A percentile compares a stretch with the other conserved stretches of the same genome.
Conservation (phyloP, 2,113 vertebrate species). For the Rousettus leschenaultii region DNA sequence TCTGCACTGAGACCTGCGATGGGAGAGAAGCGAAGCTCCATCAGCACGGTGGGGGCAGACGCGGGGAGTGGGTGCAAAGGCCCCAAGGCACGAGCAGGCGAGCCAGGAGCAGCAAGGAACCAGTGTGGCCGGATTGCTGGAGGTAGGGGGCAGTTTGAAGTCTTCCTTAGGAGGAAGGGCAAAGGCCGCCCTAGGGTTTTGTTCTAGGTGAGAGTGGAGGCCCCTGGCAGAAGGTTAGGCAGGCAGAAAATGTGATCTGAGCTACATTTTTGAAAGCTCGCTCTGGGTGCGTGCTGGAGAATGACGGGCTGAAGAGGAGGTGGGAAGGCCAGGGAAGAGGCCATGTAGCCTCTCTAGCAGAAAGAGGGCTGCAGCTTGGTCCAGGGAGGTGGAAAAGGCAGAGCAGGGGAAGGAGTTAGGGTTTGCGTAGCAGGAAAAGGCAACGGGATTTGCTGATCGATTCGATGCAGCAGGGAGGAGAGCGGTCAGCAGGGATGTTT, state of each 20-base stretch:
- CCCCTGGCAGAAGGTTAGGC: not conserved
- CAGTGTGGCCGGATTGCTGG: not conserved
- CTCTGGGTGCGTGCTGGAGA: not conserved
- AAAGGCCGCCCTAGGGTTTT: not conserved
- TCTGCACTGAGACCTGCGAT: not conserved
- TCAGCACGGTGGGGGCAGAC: not conserved
- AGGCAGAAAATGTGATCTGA: not conserved
- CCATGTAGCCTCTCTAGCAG: not conserved
- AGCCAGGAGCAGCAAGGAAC: not conserved
- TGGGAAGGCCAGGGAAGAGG: not conserved
- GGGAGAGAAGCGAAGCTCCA: not conserved
- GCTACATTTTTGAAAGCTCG: not conserved
- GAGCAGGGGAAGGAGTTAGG: not conserved
- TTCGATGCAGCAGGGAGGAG: not conserved
- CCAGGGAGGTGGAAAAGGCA: not conserved
- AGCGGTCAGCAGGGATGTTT: no score
- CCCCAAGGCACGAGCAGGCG: not conserved
- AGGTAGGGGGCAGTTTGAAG: not conserved
- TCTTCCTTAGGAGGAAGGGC: not conserved
- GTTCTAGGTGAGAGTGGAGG: not conserved
- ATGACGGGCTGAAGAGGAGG: not conserved
- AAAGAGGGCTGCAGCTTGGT: not conserved
- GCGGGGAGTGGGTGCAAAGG: not conserved
- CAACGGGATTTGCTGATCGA: not conserved
- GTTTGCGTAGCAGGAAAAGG: not conserved